Conservation (phyloP, 2,888 invertebrate species). For the Melanchra persicariae region DNA sequence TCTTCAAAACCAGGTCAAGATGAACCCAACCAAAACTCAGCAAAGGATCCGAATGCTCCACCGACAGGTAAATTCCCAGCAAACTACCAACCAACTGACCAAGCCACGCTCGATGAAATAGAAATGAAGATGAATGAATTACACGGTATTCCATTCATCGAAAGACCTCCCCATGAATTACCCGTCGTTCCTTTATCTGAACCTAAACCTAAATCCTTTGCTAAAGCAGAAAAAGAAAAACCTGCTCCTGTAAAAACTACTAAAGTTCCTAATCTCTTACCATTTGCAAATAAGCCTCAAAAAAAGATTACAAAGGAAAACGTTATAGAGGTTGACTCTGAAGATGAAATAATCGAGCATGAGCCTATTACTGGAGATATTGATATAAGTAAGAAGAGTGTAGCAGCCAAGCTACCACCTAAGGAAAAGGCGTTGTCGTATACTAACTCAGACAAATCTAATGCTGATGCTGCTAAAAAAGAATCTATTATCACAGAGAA, state of each 20-base stretch:
- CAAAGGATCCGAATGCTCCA: slow-evolving; percentile 57
- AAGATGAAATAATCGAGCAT: slow-evolving; percentile 79
- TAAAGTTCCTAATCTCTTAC: slow-evolving; percentile 76
- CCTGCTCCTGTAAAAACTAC: slow-evolving; percentile 62
- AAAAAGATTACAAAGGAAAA: slow-evolving; percentile 68
- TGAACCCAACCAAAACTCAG: slow-evolving; percentile 65
- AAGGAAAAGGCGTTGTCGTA: slow-evolving; percentile 58
- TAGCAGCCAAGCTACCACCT: slow-evolving; percentile 53
- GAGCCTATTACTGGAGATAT: slow-evolving; percentile 78
- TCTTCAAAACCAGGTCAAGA: slow-evolving; percentile 73
- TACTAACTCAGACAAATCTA: slow-evolving; percentile 46
- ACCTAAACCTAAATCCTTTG: slow-evolving; percentile 64
- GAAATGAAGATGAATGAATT: slow-evolving; percentile 89
- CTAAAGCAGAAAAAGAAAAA: slow-evolving; percentile 71
- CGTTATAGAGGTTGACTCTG: slow-evolving; percentile 72
- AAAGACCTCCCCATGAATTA: slow-evolving; percentile 81
- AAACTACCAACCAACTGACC: slow-evolving; percentile 65
- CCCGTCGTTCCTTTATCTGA: slow-evolving; percentile 73
- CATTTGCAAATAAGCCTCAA: slow-evolving; percentile 72
- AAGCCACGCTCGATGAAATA: slow-evolving; percentile 80
- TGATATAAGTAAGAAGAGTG: slow-evolving; percentile 65
- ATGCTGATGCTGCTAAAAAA: slow-evolving; percentile 71
- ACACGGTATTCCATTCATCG: slow-evolving; percentile 85
- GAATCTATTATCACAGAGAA: slow-evolving; percentile 86
- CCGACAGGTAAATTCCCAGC: slow-evolving; percentile 64